Evolutionary conservation across 1,140 invertebrate species (phyloP), one percentile per base, ranked within the genome.

Genomic region (Rhagoletis pomonella): DNA sequence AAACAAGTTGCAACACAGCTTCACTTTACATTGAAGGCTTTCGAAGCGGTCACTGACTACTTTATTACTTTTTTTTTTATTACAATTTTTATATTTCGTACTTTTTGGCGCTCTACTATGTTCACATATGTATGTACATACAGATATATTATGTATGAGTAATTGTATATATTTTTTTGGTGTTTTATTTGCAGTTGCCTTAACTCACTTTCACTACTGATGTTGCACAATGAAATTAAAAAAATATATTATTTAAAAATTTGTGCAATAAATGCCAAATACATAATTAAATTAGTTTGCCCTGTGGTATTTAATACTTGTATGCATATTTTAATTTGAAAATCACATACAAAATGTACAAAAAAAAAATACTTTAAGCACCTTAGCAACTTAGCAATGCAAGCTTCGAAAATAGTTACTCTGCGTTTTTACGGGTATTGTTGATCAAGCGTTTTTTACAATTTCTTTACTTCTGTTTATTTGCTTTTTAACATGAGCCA

Each of bases 1-100:
- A 29, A 29, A 29, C 39, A 73, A 77, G 73, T 55, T 77, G 73
- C 73, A n/a, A 77, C 73, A 81, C 73, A 81, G 73, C 73, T 81
- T 29, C 73, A 81, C 73, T 81, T 81, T 55, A 19, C 19, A n/a
- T 81, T 81, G 73, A 55, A 29, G 44, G 73, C 73, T 81, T 81
- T 55, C 47, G n/a, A 81, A 81, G 14, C 73, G 73, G 73, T 81
- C 73, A 81, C 73, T 81, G 73, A 81, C 73, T 81, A 81, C 73
- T 81, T 81, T 29, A 19, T 19, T 29, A 55, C 47, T n/a, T 55
- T 81, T 81, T n/a, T 81, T 81, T 55, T 81, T n/a, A 39, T 47
- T 55, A 6, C 73, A 55, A 58, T 67, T 67, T 19, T 67, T 39
- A 55, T 29, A 55, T 55, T 58, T 29, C n/a, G n/a, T 29, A 29